Base-by-base conservation (phyloP, 2,888 invertebrate species). In the Volucella inflata region DNA sequence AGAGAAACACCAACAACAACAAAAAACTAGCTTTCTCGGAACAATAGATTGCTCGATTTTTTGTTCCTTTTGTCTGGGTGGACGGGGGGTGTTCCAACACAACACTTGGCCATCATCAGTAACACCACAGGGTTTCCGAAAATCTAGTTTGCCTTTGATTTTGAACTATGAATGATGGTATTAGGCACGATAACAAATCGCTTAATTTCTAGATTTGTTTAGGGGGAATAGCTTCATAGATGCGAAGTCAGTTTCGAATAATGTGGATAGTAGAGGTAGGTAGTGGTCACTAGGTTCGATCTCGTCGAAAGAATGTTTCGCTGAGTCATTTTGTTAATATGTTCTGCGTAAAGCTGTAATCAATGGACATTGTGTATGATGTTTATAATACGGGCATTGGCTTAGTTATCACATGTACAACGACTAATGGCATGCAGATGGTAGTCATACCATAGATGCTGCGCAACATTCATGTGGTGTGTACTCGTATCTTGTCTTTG, bases 241-340 rank as follows among this genome's bases (percentile, higher is more conserved):
- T 48, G 40, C 14, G 38, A 14, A 65, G 30, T 6, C 30, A 38
- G 17, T 59, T 40, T 57, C 17, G 8, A 46, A 30, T 57, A 44
- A 71, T 65, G 70, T 42, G 14, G 14, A 40, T 38, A 14, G 36
- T 59, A 38, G 62, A 42, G 11, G 38, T 62, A 12, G 12, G 17
- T 8, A 42, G 21, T 40, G 55, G 42, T 50, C 62, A 50, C 44
- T 40, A 2, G 59, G 62, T 42, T 42, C 38, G 14, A 1, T 30
- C 46, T n/a, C 12, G 17, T 57, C 68, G 21, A 50, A 21, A 1
- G 46, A 55, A 71, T 50, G 42, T 65, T 71, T 67, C 53, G 76
- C 62, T 85, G 85, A 85, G 81, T 85, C 85, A 85, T 81, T 71
- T 55, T 46, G 71, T 72, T 71, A 85, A 76, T 80, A 71, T 71